These are phyloP conservation scores for Carduelis carduelis DNA, from an alignment of 2,797 vertebrate genomes.

Conservation along the genomic window DNA sequence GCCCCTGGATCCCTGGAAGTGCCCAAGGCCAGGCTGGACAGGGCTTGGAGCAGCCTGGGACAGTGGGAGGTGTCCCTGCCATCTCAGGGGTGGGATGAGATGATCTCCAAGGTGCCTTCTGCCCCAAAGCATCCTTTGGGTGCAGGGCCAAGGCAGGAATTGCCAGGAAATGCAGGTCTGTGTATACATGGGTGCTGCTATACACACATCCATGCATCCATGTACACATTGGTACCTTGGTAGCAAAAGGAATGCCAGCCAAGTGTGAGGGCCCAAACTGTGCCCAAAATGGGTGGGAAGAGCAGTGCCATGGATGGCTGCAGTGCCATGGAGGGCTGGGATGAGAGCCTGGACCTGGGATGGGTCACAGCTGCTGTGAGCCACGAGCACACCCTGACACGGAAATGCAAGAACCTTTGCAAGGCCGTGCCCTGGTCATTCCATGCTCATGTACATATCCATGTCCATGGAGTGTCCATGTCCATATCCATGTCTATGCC, in stretches of 20 bases:
- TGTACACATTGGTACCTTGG: fast-evolving
- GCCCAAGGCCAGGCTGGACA: fast-evolving
- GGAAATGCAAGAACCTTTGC: not conserved
- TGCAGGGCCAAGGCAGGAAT: not conserved
- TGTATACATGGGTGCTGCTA: fast-evolving
- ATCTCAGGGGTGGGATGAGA: not conserved
- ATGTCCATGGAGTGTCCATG: too few relatives aligned
- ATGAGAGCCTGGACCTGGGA: not conserved
- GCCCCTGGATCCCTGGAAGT: not conserved
- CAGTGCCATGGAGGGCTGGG: not conserved
- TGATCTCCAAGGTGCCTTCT: not conserved
- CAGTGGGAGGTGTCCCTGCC: fast-evolving
- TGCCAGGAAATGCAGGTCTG: too few relatives aligned
- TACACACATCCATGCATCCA: fast-evolving
- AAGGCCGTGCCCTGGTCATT: fast-evolving
- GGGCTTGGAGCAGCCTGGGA: not conserved
- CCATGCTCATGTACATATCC: not conserved
- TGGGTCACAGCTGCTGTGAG: not conserved
- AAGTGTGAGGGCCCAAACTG: not conserved
- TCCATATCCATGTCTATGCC: too few relatives aligned
- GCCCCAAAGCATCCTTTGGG: not conserved
- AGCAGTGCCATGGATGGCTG: not conserved
- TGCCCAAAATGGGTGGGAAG: not conserved
- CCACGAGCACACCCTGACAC: fast-evolving
- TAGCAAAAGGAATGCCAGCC: not conserved